These are phyloP conservation scores for Mormyrus proboscirostris DNA, from an alignment of 2,797 vertebrate genomes.

Conservation along the genomic window DNA sequence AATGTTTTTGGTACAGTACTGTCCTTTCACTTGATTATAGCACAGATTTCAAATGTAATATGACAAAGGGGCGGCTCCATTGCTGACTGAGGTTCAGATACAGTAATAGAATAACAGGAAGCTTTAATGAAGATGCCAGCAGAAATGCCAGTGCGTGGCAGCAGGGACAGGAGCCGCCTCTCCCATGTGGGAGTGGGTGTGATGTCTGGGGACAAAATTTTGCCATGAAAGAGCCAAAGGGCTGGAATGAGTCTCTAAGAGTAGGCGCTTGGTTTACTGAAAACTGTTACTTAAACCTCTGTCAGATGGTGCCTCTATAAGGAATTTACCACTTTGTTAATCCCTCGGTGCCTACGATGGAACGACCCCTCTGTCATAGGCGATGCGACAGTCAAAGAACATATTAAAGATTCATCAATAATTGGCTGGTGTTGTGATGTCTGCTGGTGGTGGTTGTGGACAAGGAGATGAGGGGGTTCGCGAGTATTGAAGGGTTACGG, in stretches of 20 bases:
- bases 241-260: not conserved
- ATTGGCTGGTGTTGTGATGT: conserved; percentile 60
- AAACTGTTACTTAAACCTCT: not conserved
- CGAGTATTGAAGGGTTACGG: conserved; percentile 47
- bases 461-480: conserved; percentile 26
- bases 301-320: not conserved
- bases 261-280: not conserved
- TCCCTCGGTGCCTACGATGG: conserved; percentile 23
- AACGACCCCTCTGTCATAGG: conserved; percentile 45
- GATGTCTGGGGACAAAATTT: not conserved
- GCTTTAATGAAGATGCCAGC: not conserved
- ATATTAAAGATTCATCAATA: conserved; percentile 68
- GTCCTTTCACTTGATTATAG: not conserved
- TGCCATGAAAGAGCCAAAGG: not conserved
- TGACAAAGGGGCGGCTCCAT: not conserved
- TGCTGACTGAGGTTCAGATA: not conserved
- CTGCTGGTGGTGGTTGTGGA: conserved; percentile 44
- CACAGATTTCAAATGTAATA: not conserved
- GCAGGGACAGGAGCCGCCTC: not conserved
- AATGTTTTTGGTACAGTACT: not conserved
- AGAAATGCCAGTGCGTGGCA: not conserved
- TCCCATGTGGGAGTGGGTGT: not conserved
- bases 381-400: conserved; percentile 56
- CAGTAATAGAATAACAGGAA: not conserved
- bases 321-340: not conserved